Base-by-base conservation (phyloP, 2,888 invertebrate species). In the Netelia fuscicornis region DNA sequence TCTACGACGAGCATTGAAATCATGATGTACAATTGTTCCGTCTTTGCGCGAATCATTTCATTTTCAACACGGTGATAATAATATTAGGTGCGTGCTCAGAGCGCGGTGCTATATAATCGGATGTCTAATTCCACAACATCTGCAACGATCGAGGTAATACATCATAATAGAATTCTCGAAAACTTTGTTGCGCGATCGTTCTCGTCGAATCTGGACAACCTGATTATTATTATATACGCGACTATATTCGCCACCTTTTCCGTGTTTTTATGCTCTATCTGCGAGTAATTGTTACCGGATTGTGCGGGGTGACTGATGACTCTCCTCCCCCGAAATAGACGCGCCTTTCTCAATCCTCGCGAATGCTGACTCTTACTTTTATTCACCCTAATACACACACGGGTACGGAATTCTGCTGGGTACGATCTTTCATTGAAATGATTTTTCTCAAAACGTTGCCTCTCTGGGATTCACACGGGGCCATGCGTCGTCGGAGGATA, bases 151-250 rank as follows among this genome's bases (percentile, higher is more conserved):
- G 10, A 89, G 88, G 44, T 89, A 89, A 93, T 93, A 91, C 91
- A 89, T 93, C 93, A 93, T 92, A 93, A 93, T 93, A 93, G 92
- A 93, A 93, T 92, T 87, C 90, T 93, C 92, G 91, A 90, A 88
- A 75, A 70, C 54, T 68, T 42, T 20, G n/a, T 30, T 56, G 30
- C 56, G 30, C 23, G 25, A 60, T 65, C 20, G 44, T 72, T 78
- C 62, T 20, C 75, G 11, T 64, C 74, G 20, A 17, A 37, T 37
- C 37, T 56, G 44, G 8, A 20, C 11, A 58, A 74, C 37, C 65
- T 67, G 72, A 71, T 70, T 37, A 48, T 88, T 84, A 86, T 89
- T 80, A 81, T 88, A 89, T 89, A 89, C 89, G 87, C 90, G 86
- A 88, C 90, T 91, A 90, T 87, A 91, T 91, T 91, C 90, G 84